Base-by-base conservation (phyloP, 1,140 invertebrate species). In the Anastatus disparis region DNA sequence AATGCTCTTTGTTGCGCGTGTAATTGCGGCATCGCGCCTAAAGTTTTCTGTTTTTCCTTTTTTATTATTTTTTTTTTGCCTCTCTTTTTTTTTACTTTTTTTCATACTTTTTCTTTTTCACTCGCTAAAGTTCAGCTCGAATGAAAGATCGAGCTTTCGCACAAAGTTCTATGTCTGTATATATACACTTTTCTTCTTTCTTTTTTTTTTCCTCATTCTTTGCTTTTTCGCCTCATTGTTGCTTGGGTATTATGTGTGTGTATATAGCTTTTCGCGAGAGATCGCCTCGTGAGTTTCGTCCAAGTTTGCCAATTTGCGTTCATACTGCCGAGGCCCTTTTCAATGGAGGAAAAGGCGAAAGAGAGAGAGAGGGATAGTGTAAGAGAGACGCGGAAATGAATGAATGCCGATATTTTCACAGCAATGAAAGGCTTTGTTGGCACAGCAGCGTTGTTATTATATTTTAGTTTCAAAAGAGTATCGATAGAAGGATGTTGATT, bases 1-100 rank as follows among this genome's bases (percentile, higher is more conserved):
- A 63, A 63, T 52, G 46, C 61, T 63, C 61, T 50, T 63, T 63
- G 61, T 63, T 50, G 61, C 61, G 61, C 44, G 44, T 63, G 61
- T 63, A 50, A 63, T 63, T 48, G 61, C 29, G 27, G 44, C 61
- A 35, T 50, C 46, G 42, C 29, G 35, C 29, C 31, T 35, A 4
- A 10, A 35, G 31, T 35, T 35, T 50, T 24, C 6, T 50, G 12
- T 50, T 24, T 50, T 24, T 24, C 22, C 6, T 13, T 50, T 24
- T 59, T 42, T 15, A 40, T 22, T 10, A 10, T 35, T 4, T 10
- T 6, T n/a, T n/a, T n/a, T n/a, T n/a, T 46, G 3, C 15, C 15
- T 46, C 17, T 50, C n/a, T 22, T 50, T 50, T 50, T 24, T 50
- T 24, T 24, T 50, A 7, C 24, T 50, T 24, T 59, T 42, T 15